Evolutionary conservation across 2,888 invertebrate species (phyloP).

Genomic region (Rhamphomyia laevipes): DNA sequence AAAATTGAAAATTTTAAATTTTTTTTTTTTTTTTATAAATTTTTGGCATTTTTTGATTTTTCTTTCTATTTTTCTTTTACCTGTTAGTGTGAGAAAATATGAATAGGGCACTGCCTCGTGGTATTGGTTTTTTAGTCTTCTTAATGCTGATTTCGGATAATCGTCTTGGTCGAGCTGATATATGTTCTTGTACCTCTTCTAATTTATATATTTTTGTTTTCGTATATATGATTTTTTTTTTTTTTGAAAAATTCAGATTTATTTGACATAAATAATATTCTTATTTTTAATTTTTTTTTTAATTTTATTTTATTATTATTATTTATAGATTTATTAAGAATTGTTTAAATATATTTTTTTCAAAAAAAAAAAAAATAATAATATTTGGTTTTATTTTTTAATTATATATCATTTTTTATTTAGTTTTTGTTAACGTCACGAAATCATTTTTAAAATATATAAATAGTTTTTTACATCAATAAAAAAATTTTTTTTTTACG

Average conservation of each 20-base stretch:
- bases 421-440: too few species aligned
- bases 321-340: neutral
- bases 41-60: conserved; percentile 2
- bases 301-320: neutral
- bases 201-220: conserved; percentile 23
- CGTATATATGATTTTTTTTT: conserved; percentile 8
- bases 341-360: too few species aligned
- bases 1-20: neutral
- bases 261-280: neutral
- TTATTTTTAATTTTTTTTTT: neutral
- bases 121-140: conserved; percentile 81
- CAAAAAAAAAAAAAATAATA: too few species aligned
- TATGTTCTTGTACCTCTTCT: conserved; percentile 40
- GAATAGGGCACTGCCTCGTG: conserved; percentile 84
- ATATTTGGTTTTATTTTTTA: too few species aligned
- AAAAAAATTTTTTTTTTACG: too few species aligned
- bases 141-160: conserved; percentile 76
- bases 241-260: conserved; percentile 1
- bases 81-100: conserved; percentile 87
- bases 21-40: conserved; percentile 3
- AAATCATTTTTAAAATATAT: too few species aligned
- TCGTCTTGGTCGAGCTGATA: conserved; percentile 66
- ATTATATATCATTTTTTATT: too few species aligned
- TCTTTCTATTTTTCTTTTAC: conserved; percentile 45
- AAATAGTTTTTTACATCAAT: too few species aligned